phyloP scores from a whole-genome alignment of 2,888 invertebrate species.

The Lasius platythorax region DNA sequence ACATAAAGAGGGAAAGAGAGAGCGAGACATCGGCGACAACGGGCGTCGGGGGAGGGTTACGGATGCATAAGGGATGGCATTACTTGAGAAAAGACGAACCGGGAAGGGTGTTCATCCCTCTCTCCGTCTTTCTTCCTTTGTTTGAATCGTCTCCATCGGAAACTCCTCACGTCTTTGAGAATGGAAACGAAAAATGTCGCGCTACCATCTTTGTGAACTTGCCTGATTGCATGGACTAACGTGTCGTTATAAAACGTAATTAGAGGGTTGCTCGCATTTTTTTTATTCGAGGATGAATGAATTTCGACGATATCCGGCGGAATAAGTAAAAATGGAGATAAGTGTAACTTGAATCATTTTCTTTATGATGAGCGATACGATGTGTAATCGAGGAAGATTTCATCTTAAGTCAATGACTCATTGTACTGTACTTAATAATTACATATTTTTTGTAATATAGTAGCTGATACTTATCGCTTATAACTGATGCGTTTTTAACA shows the following conservation, averaged over 20 bases:
- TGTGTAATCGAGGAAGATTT: not conserved
- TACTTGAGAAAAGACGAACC: slow-evolving; percentile 73
- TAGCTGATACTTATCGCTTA: slow-evolving; percentile 6
- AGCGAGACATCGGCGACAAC: slow-evolving; percentile 52
- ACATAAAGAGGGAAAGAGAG: slow-evolving; percentile 46
- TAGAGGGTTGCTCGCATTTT: slow-evolving; percentile 1
- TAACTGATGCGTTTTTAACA: not conserved
- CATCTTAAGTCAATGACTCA: not conserved
- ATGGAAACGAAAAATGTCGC: slow-evolving; percentile 55
- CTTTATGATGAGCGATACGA: slow-evolving; percentile 2
- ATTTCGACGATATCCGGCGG: not conserved
- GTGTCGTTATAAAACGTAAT: slow-evolving; percentile 13
- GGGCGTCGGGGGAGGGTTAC: slow-evolving; percentile 60
- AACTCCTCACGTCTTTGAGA: slow-evolving; percentile 50
- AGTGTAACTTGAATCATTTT: slow-evolving; percentile 19
- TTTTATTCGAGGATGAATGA: not conserved
- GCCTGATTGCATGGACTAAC: not conserved
- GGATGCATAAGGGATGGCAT: slow-evolving; percentile 84
- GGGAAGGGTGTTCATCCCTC: slow-evolving; percentile 60
- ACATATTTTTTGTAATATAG: not conserved
- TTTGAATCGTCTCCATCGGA: slow-evolving; percentile 59
- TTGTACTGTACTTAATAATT: not conserved
- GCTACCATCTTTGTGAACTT: slow-evolving; percentile 22
- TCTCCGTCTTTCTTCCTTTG: slow-evolving; percentile 67
- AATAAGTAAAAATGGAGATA: not conserved